phyloP scores from a whole-genome alignment of 2,113 vertebrate genomes.

The Oreochromis niloticus region DNA sequence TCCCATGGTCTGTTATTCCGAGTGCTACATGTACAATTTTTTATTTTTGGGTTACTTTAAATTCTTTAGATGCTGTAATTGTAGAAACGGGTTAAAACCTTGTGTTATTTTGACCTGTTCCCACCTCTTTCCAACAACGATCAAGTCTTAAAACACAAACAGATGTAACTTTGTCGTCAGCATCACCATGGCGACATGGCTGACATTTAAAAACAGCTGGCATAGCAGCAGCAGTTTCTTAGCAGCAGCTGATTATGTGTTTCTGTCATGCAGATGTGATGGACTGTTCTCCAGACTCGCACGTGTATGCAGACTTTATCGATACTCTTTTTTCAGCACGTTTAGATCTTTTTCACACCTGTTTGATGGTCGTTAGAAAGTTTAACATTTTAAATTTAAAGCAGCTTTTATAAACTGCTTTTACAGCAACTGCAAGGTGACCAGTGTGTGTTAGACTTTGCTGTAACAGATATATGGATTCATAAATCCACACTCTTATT shows the following conservation, averaged over 20 bases:
- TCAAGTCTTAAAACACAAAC: not conserved
- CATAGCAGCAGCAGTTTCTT: slow-evolving; percentile 28
- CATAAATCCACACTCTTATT: not conserved
- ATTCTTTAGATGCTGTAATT: not conserved
- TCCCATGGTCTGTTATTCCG: not conserved
- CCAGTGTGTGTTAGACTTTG: not conserved
- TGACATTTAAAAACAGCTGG: slow-evolving; percentile 35
- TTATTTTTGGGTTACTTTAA: not conserved
- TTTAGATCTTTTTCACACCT: not conserved
- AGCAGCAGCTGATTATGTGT: slow-evolving; percentile 39
- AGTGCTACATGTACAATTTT: not conserved
- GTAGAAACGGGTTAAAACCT: accelerated
- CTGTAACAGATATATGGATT: not conserved
- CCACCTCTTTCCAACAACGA: not conserved
- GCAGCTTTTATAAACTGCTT: not conserved
- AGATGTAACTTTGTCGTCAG: not conserved
- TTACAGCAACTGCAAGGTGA: not conserved
- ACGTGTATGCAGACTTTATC: accelerated
- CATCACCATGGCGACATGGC: slow-evolving; percentile 38
- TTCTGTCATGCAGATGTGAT: not conserved
- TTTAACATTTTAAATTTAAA: not conserved
- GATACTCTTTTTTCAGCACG: not conserved
- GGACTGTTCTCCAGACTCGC: not conserved
- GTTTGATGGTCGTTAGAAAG: not conserved
- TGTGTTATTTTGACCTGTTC: not conserved